Percentiles rank a stretch among this genome's conserved stretches.
phyloP scores from a whole-genome alignment of 2,113 vertebrate species.

The Paracanthobrama guichenoti region DNA sequence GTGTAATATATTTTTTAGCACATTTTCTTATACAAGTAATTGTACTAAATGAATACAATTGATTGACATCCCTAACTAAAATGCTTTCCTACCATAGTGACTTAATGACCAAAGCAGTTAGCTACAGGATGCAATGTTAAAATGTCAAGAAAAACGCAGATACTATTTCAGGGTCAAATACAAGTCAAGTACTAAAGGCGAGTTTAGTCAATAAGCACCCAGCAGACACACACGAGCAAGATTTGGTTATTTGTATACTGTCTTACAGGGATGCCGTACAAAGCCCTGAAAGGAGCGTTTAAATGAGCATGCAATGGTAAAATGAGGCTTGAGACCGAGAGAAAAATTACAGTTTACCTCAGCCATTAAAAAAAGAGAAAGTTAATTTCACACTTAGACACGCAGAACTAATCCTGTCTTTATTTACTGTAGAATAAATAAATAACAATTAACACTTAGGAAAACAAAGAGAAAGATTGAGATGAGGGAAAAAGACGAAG shows the following conservation, averaged over 20 bases:
- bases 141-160: neutral
- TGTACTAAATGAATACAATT: neutral
- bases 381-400: slow-evolving; percentile 38
- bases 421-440: slow-evolving; percentile 50
- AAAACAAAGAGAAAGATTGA: slow-evolving; percentile 25
- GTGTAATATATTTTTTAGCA: neutral
- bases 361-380: slow-evolving; percentile 18
- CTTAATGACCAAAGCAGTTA: neutral
- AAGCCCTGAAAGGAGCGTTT: neutral
- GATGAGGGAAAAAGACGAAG: neutral
- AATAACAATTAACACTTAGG: slow-evolving; percentile 37
- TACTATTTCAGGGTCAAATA: neutral
- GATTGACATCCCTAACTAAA: neutral
- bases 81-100: neutral
- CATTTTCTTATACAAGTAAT: neutral
- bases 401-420: slow-evolving; percentile 37
- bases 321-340: slow-evolving; percentile 29
- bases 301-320: slow-evolving; percentile 38
- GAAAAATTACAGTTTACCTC: slow-evolving; percentile 20
- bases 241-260: slow-evolving; percentile 4
- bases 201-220: neutral
- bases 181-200: neutral
- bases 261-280: neutral
- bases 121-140: neutral
- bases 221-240: neutral